phyloP scores from a whole-genome alignment of 2,113 vertebrate species.

The Ceyx cyanopectus region DNA sequence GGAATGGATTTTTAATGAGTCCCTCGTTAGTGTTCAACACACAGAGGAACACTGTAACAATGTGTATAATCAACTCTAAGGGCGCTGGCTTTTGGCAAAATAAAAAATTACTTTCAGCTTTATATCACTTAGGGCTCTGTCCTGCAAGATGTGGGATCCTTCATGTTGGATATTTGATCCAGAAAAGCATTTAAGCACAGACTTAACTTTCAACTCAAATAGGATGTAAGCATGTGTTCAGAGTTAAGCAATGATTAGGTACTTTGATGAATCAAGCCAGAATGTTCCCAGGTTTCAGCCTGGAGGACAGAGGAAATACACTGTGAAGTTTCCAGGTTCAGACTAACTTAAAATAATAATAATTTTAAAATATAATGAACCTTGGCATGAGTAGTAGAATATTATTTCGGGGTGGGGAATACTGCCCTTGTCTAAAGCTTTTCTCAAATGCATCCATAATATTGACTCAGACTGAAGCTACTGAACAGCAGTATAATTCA shows the following conservation, averaged over 20 bases:
- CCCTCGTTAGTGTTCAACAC: not conserved
- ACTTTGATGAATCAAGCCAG: slow-evolving; percentile 30
- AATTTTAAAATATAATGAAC: not conserved
- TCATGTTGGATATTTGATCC: not conserved
- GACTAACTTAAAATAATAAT: slow-evolving; percentile 12
- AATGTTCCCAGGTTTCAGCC: slow-evolving; percentile 5
- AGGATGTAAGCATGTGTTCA: slow-evolving; percentile 36
- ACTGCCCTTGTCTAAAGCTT: not conserved
- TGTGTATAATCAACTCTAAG: not conserved
- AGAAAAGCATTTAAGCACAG: not conserved
- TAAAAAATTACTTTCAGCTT: not conserved
- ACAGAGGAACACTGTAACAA: not conserved
- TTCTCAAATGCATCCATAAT: not conserved
- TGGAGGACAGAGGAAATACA: not conserved
- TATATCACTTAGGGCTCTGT: not conserved
- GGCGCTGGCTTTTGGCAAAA: slow-evolving; percentile 1
- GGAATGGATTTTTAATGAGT: slow-evolving; percentile 46
- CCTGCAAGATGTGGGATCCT: not conserved
- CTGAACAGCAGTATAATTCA: not conserved
- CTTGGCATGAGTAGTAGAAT: not conserved
- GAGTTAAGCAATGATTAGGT: slow-evolving; percentile 32
- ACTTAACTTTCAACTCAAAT: slow-evolving; percentile 34
- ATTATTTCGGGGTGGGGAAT: not conserved
- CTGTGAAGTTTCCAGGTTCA: slow-evolving; percentile 10
- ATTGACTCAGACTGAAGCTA: not conserved